phyloP scores from a whole-genome alignment of 2,797 vertebrate species.

The Tapera naevia region DNA sequence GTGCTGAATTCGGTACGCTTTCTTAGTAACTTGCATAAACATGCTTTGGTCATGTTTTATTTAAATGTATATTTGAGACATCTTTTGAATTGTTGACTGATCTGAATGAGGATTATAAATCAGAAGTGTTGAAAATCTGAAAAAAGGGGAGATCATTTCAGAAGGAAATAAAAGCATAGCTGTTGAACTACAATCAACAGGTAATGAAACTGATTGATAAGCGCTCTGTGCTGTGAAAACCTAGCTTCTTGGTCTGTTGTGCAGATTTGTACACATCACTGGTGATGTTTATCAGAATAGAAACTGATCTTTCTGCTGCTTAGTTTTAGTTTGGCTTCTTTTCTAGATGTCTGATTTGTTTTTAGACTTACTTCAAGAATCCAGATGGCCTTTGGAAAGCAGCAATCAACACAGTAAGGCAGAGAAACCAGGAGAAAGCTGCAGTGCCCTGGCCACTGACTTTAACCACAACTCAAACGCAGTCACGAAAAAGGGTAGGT shows the following conservation, averaged over 20 bases:
- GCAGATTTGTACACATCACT: background rate
- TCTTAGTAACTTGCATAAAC: background rate
- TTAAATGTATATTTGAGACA: background rate
- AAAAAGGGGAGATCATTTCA: background rate
- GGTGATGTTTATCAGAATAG: background rate
- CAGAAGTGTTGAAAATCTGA: background rate
- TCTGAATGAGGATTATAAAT: background rate
- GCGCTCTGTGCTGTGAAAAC: background rate
- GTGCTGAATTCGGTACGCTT: background rate
- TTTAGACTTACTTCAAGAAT: slow-evolving; percentile 86
- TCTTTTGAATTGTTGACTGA: background rate
- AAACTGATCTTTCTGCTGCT: background rate
- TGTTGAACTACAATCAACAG: background rate
- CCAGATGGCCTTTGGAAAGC: slow-evolving; percentile 84
- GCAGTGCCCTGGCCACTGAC: slow-evolving; percentile 38
- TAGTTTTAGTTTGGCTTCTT: background rate
- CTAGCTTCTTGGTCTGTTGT: background rate
- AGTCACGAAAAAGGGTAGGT: slow-evolving; percentile 85
- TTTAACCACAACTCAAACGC: slow-evolving; percentile 44
- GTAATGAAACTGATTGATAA: background rate
- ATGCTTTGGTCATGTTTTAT: background rate
- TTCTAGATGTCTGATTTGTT: background rate
- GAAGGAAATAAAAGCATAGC: background rate
- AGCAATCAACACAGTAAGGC: slow-evolving; percentile 76
- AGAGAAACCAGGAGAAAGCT: slow-evolving; percentile 64